Evolutionary conservation across 1,140 invertebrate species (phyloP).

Genomic region (Pectinophora gossypiella): DNA sequence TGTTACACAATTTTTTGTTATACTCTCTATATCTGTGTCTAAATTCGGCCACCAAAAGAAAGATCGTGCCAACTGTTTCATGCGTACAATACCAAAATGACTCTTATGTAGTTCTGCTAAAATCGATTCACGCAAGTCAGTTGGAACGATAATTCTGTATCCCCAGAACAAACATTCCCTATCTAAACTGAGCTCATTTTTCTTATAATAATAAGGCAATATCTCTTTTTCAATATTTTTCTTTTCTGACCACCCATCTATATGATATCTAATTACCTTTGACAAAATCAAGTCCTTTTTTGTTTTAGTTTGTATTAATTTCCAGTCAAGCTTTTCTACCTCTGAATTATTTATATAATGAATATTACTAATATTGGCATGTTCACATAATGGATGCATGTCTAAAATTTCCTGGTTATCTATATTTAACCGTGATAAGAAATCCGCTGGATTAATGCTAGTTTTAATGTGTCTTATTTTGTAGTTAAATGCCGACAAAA

Average conservation of each 20-base stretch:
- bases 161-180: constrained; percentile 25
- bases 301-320: constrained; percentile 14
- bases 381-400: background rate
- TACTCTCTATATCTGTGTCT: constrained; percentile 18
- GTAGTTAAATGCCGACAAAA: constrained; percentile 24
- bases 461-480: constrained; percentile 22
- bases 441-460: constrained; percentile 21
- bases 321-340: constrained; percentile 10
- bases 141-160: constrained; percentile 21
- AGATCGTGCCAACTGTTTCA: constrained; percentile 19
- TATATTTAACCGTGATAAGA: constrained; percentile 6
- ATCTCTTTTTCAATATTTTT: constrained; percentile 13
- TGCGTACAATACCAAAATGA: constrained; percentile 22
- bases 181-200: constrained; percentile 17
- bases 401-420: background rate
- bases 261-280: constrained; percentile 9
- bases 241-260: constrained; percentile 24
- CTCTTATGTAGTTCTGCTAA: constrained; percentile 19
- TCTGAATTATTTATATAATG: constrained; percentile 20
- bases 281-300: constrained; percentile 16
- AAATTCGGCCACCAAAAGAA: constrained; percentile 31
- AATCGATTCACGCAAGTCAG: constrained; percentile 8
- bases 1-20: constrained; percentile 16
- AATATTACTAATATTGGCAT: constrained; percentile 5
- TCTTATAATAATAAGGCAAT: constrained; percentile 13